Percentiles rank a stretch among this genome's conserved stretches.
These are phyloP conservation scores for Bufotes viridis DNA, from an alignment of 2,797 vertebrate species.

Conservation along the genomic window DNA sequence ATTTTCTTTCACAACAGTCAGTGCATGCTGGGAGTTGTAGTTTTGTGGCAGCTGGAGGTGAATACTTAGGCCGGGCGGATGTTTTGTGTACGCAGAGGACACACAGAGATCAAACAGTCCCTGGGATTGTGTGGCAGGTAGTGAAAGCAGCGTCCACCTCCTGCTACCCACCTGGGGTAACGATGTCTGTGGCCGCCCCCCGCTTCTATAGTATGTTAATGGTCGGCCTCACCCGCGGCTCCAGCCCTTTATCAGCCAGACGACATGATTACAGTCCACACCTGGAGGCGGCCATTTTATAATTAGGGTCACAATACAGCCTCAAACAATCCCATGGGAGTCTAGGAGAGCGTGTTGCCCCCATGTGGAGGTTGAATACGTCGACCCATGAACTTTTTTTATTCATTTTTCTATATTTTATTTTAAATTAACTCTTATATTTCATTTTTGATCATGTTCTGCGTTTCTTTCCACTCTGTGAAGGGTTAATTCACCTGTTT, in stretches of 20 bases:
- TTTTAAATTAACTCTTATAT: not conserved
- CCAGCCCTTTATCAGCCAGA: constrained; percentile 19
- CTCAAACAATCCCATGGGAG: not conserved
- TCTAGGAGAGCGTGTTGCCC: not conserved
- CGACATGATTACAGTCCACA: not conserved
- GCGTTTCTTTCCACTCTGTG: not conserved
- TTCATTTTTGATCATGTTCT: not conserved
- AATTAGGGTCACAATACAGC: not conserved
- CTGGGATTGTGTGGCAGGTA: not conserved
- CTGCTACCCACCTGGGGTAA: constrained; percentile 11
- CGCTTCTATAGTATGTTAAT: constrained; percentile 24
- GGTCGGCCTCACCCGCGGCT: constrained; percentile 16
- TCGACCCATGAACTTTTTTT: not conserved
- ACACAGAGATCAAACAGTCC: not conserved
- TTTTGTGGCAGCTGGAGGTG: not conserved
- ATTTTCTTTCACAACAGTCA: too few relatives aligned
- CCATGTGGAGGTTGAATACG: not conserved
- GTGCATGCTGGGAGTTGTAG: not conserved
- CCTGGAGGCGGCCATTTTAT: not conserved
- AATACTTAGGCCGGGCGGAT: not conserved
- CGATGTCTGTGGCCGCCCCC: not conserved
- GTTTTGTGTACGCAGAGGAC: not conserved
- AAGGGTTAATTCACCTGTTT: constrained; percentile 37
- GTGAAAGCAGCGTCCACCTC: constrained; percentile 1
- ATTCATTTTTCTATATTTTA: not conserved